Evolutionary conservation across 2,888 invertebrate genomes (phyloP), one percentile per base, ranked within the genome.

Genomic region (Caenorhabditis doughertyi): DNA sequence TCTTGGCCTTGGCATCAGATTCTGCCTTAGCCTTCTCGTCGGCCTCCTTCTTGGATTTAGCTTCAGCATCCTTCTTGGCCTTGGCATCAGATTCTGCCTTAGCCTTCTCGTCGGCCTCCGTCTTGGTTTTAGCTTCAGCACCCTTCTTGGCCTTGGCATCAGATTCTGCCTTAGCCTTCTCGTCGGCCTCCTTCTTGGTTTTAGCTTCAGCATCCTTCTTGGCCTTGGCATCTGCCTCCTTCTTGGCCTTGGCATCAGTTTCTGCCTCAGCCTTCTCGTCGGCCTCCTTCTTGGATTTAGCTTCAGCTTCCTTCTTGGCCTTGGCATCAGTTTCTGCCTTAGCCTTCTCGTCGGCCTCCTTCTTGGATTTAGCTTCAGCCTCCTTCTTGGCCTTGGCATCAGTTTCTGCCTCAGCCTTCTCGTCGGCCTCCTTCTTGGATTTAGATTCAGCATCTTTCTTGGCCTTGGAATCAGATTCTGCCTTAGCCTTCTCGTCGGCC

Each of bases 341-440:
- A 16, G 80, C 53, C 60, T 64, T 53, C 7, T 55, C 44, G 9
- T 85, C 68, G n/a, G 76, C 81, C 25, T 72, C 73, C 65, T 77
- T 72, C 62, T 79, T 76, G 11, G 51, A 44, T 39, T 70, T 55
- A 3, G 49, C 76, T 11, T 53, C 42, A 13, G 64, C 68, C 9
- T 74, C 71, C n/a, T 56, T 62, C 67, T 64, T 76, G 32, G 58
- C 58, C 39, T 64, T 62, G 16, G 3, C 44, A 9, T 86, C 77
- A 13, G 70, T 77, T 13, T 76, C 67, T 72, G 76, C 64, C 62
- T 80, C 68, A 16, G 60, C 58, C 51, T 67, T 51, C 11, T 35
- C 76, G 7, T 72, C 73, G 29, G 67, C 53, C 1, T 49, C 60
- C 25, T 44, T 58, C 56, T 56, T 56, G 11, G 35, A 9, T 49